A percentile compares a stretch with the other conserved stretches of the same genome.
Conservation (phyloP, 1,140 invertebrate genomes). For the Trichogramma pretiosum region DNA sequence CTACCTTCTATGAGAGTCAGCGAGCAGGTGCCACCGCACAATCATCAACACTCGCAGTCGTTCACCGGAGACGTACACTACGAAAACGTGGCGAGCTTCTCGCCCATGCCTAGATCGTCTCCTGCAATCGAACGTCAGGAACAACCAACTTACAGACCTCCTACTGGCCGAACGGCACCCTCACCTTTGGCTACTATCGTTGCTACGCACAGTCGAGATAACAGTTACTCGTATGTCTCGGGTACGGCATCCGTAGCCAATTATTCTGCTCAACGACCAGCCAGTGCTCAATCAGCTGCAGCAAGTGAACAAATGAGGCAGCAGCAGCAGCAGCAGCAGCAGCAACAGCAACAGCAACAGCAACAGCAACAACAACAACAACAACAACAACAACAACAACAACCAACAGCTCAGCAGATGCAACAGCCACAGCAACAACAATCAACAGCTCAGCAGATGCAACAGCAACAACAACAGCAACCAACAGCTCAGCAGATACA, state of each 20-base stretch:
- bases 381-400: too few species aligned
- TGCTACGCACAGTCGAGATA: slow-evolving; percentile 28
- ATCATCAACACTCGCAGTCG: slow-evolving; percentile 40
- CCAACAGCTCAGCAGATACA: slow-evolving; percentile 3
- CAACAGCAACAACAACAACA: background rate
- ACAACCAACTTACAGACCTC: slow-evolving; percentile 3
- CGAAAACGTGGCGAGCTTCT: slow-evolving; percentile 37
- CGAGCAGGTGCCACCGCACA: slow-evolving; percentile 31
- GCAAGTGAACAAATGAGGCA: slow-evolving; percentile 1
- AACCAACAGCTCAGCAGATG: slow-evolving; percentile 2
- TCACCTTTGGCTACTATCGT: slow-evolving; percentile 17
- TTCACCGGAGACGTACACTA: slow-evolving; percentile 41
- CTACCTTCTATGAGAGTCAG: slow-evolving; percentile 40
- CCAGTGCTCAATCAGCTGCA: slow-evolving; percentile 22
- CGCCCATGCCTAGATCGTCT: slow-evolving; percentile 16
- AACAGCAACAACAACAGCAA: too few species aligned
- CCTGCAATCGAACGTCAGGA: background rate
- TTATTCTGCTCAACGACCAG: slow-evolving; percentile 20
- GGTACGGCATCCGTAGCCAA: slow-evolving; percentile 17
- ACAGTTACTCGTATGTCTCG: slow-evolving; percentile 28
- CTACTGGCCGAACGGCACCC: background rate
- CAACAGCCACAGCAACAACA: slow-evolving; percentile 6
- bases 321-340: slow-evolving; percentile 4
- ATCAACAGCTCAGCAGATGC: background rate
- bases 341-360: background rate